Conservation (phyloP, 2,888 invertebrate species). For the Caenorhabditis afra region DNA sequence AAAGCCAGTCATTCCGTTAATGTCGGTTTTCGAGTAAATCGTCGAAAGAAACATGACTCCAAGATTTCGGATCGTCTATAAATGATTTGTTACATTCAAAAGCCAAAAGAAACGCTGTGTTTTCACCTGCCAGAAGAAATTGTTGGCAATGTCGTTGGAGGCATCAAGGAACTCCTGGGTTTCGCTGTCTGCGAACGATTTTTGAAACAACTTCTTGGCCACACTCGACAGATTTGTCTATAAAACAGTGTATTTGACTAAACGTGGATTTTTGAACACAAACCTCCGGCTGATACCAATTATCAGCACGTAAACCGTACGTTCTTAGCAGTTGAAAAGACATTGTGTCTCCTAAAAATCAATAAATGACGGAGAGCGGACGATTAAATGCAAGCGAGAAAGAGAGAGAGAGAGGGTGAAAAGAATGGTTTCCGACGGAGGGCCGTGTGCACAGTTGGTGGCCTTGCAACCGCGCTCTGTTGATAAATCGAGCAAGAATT, state of each 20-base stretch:
- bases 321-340: slow-evolving; percentile 39
- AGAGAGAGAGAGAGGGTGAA: not conserved
- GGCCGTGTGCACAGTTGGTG: slow-evolving; percentile 3
- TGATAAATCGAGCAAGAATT: not conserved
- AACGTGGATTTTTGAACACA: not conserved
- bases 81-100: too few species aligned
- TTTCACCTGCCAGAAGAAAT: slow-evolving; percentile 69
- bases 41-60: slow-evolving; percentile 89
- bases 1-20: slow-evolving; percentile 87
- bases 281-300: slow-evolving; percentile 59
- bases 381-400: not conserved
- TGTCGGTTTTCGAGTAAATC: slow-evolving; percentile 95
- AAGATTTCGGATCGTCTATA: slow-evolving; percentile 92
- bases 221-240: slow-evolving; percentile 20
- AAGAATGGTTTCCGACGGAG: slow-evolving; percentile 2
- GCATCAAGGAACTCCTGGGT: slow-evolving; percentile 69
- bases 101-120: too few species aligned
- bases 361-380: not conserved
- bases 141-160: slow-evolving; percentile 62
- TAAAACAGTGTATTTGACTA: not conserved
- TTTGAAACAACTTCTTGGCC: slow-evolving; percentile 20
- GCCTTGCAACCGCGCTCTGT: slow-evolving; percentile 2
- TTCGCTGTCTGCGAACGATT: slow-evolving; percentile 52
- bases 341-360: slow-evolving; percentile 25
- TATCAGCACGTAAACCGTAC: slow-evolving; percentile 36